Percentiles rank a stretch among this genome's conserved stretches.
Conservation (phyloP, 2,797 vertebrate species). For the Potorous gilbertii region DNA sequence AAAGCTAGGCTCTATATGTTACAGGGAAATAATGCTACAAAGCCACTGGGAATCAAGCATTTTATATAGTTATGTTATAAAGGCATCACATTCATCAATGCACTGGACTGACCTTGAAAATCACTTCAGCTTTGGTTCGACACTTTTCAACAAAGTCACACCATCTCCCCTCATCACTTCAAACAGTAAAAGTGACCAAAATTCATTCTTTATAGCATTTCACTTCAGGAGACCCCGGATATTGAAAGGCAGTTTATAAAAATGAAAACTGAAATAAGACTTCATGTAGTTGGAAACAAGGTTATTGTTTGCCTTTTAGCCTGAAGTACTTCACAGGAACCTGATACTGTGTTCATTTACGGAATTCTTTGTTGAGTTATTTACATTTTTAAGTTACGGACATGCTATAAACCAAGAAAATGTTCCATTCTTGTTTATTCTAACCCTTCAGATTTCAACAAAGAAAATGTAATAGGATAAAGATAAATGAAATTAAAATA, state of each 20-base stretch:
- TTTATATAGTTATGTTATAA: constrained; percentile 60
- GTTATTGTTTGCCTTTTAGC: constrained; percentile 74
- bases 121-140: constrained; percentile 74
- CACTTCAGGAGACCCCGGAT: constrained; percentile 68
- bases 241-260: constrained; percentile 78
- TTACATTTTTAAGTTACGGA: constrained; percentile 51
- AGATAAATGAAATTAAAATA: constrained; percentile 76
- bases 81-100: constrained; percentile 68
- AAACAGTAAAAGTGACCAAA: constrained; percentile 68
- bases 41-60: constrained; percentile 48
- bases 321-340: constrained; percentile 69
- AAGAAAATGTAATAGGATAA: constrained; percentile 54
- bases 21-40: constrained; percentile 53
- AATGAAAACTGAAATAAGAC: constrained; percentile 76
- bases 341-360: constrained; percentile 60
- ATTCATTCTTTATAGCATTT: constrained; percentile 68
- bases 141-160: constrained; percentile 73
- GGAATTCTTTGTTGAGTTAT: constrained; percentile 67
- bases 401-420: constrained; percentile 61
- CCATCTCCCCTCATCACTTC: constrained; percentile 53
- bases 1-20: constrained; percentile 48
- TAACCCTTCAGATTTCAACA: constrained; percentile 70
- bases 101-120: constrained; percentile 75
- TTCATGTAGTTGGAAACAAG: constrained; percentile 77
- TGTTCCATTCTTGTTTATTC: constrained; percentile 59